phyloP scores from a whole-genome alignment of 2,888 invertebrate genomes.

The Busseola fusca region DNA sequence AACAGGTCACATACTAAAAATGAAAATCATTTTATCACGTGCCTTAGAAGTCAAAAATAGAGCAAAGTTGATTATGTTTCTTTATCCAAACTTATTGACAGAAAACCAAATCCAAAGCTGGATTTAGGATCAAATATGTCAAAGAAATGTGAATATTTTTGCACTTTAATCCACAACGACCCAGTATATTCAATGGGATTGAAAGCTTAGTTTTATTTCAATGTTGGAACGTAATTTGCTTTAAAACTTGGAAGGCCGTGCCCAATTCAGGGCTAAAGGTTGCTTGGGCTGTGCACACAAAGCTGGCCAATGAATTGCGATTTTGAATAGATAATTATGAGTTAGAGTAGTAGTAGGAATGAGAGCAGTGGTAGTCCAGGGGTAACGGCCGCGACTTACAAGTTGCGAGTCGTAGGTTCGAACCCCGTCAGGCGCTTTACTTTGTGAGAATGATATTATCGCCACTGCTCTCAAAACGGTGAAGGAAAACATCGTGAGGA shows the following conservation, averaged over 20 bases:
- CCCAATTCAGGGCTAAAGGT: conserved; percentile 23
- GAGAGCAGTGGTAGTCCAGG: no score
- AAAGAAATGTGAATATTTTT: conserved; percentile 42
- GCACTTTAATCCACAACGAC: conserved; percentile 16
- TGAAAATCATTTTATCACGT: not conserved
- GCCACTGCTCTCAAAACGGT: no score
- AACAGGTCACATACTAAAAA: not conserved
- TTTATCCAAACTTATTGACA: conserved; percentile 8
- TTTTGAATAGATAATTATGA: conserved; percentile 25
- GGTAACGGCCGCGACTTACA: no score
- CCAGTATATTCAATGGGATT: conserved; percentile 31
- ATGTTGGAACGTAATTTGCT: conserved; percentile 41
- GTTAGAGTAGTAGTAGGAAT: no score
- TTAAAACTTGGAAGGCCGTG: conserved; percentile 15
- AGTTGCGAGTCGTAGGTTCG: no score
- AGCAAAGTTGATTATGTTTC: not conserved
- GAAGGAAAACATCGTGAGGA: no score
- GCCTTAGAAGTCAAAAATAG: not conserved
- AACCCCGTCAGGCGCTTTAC: no score
- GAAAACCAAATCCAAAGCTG: conserved; percentile 17
- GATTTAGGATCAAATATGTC: conserved; percentile 22
- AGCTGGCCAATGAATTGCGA: conserved; percentile 13
- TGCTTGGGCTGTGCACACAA: conserved; percentile 34
- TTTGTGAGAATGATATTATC: no score
- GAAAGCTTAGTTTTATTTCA: conserved; percentile 54